These are phyloP conservation scores for Trachelipus rathkii DNA, from an alignment of 1,140 invertebrate genomes.

Conservation along the genomic window DNA sequence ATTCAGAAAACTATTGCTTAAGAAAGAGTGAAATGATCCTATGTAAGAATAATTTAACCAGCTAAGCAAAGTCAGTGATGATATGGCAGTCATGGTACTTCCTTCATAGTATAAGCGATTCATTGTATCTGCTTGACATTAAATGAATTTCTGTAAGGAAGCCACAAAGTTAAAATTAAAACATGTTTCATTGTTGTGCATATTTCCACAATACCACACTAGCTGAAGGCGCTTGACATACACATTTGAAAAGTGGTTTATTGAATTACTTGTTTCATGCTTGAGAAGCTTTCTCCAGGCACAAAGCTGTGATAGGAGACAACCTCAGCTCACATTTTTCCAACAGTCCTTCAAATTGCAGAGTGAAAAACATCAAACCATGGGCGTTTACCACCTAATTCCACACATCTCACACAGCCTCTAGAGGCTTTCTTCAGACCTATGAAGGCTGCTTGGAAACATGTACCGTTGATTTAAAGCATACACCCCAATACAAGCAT, in stretches of 20 bases:
- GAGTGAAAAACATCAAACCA: constrained; percentile 50
- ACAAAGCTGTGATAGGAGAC: constrained; percentile 51
- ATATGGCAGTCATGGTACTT: constrained; percentile 44
- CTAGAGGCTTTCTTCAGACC: constrained; percentile 51
- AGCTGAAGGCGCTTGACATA: constrained; percentile 49
- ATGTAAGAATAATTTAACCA: constrained; percentile 47
- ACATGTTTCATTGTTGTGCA: constrained; percentile 40
- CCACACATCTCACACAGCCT: constrained; percentile 51
- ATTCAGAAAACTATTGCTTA: constrained; percentile 42
- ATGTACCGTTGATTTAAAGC: not conserved
- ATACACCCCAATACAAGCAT: not conserved
- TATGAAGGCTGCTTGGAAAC: constrained; percentile 44
- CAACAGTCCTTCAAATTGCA: constrained; percentile 49
- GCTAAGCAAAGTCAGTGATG: constrained; percentile 48
- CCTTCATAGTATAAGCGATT: constrained; percentile 45
- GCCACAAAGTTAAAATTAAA: constrained; percentile 37
- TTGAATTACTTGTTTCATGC: constrained; percentile 41
- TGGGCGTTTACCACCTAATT: constrained; percentile 50
- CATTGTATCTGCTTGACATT: constrained; percentile 47
- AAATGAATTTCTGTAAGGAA: constrained; percentile 45
- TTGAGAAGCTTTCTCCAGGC: constrained; percentile 46
- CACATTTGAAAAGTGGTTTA: constrained; percentile 49
- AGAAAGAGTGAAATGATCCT: constrained; percentile 49
- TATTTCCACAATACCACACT: constrained; percentile 45
- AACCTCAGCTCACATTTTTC: no score